Base-by-base conservation (phyloP, 2,888 invertebrate genomes). In the Colletes collaris region DNA sequence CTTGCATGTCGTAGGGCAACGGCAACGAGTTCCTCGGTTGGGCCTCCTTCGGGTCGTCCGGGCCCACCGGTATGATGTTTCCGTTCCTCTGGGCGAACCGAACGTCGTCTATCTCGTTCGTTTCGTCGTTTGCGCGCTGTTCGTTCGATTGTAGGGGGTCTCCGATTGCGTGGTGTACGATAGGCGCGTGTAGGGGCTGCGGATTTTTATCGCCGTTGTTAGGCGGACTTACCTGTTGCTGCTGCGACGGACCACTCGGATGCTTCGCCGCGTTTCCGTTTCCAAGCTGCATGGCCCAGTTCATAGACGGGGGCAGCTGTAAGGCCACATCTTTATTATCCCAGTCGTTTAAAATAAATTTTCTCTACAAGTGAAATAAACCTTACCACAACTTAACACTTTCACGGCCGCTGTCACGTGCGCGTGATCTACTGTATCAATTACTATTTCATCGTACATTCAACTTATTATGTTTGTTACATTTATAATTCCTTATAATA, bases 141-240 rank as follows among this genome's bases (percentile, higher is more conserved):
- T 77, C 79, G 44, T 81, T 82, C 46, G 80, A 77, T 53, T 65
- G 58, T 27, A 73, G 27, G 8, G 71, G 66, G 13, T 86, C 85
- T 8, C 82, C 83, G 58, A 88, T 88, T 37, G 87, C 83, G 52
- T 84, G 87, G 79, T 89, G 89, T 75, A 87, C 81, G 60, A 86
- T 86, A 27, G 91, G 90, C 65, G 90, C 88, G 74, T 89, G 87
- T 66, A 92, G 74, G 44, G 92, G 91, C 75, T 83, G 87, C 65
- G 90, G 90, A 81, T 81, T 87, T 73, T 86, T 88, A 75, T 80
- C 88, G 77, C 88, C 87, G 87, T 89, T 87, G 83, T 85, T 90
- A 62, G 90, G 88, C 65, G 85, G 87, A 91, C 92, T 92, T 92
- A 92, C 92, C 92, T 92, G 92, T 81, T 89, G 89, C n/a, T 86